Evolutionary conservation across 1,140 invertebrate species (phyloP), one percentile per base, ranked within the genome.

Genomic region (Drosophila lacertosa): DNA sequence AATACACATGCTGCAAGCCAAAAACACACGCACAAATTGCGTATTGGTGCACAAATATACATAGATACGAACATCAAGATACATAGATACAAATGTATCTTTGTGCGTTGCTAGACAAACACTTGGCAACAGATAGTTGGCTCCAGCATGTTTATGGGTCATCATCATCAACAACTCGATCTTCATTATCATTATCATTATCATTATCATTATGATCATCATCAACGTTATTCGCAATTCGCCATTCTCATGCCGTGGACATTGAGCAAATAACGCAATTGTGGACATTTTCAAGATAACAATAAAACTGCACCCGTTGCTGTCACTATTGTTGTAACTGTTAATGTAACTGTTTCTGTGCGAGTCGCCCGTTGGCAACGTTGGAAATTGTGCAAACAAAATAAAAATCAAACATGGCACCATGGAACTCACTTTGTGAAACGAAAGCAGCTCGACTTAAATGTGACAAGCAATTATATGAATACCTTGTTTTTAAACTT

Each of bases 231-330:
- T n/a, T n/a, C n/a, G n/a, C n/a, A n/a, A n/a, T n/a, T 57, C 50
- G 40, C 16, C 26, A 37, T 45, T 22, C 55, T 29, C 54, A 39
- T 32, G n/a, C n/a, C 47, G 57, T 72, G 73, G 65, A 70, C 81
- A 74, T 76, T 86, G 64, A 67, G 68, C 77, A 84, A 88, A 84
- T 77, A 84, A 77, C 82, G 74, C 64, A 77, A 81, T 88, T 88
- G 69, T 86, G 81, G 77, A 78, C 77, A 84, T 86, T 86, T 86
- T 81, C 53, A 20, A 84, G 81, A 86, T 84, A 80, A 86, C 81
- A 86, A 84, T 84, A 86, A 84, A 84, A 84, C 63, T 80, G 81
- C 76, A 86, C 64, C 72, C 67, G 42, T 60, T 81, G 33, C 60
- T 59, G 22, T 65, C 47, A 35, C n/a, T 47, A 22, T 78, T 55